Conservation (phyloP, 1,140 invertebrate species). For the Chironomus tepperi region DNA sequence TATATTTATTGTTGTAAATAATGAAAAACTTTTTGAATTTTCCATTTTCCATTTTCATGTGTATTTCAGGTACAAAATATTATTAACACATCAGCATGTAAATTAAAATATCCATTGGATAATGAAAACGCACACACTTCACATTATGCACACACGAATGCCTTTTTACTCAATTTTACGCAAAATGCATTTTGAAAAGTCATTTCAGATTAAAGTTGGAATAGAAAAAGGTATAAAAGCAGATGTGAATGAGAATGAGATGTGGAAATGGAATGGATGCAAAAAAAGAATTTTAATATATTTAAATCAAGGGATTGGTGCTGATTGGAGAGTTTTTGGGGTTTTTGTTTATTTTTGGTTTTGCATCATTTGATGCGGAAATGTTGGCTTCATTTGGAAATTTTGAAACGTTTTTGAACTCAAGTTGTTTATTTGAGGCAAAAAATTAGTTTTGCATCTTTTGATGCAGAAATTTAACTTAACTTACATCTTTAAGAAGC, state of each 20-base stretch:
- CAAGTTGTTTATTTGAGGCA: no score
- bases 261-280: not conserved
- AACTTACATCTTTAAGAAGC: no score
- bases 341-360: no score
- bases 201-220: not conserved
- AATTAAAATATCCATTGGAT: not conserved
- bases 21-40: not conserved
- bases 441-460: no score
- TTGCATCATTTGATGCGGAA: no score
- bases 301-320: not conserved
- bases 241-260: not conserved
- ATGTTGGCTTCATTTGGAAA: no score
- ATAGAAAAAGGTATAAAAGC: no score
- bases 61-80: not conserved
- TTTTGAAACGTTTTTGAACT: no score
- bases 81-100: constrained; percentile 13
- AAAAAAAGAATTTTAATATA: not conserved
- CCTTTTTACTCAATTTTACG: not conserved
- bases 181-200: constrained; percentile 2
- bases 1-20: not conserved
- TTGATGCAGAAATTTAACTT: no score
- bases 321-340: no score
- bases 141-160: not conserved
- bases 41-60: not conserved
- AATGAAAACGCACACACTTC: not conserved